Conservation (phyloP, 2,797 vertebrate genomes). For the Enteromius thamalakanensis region DNA sequence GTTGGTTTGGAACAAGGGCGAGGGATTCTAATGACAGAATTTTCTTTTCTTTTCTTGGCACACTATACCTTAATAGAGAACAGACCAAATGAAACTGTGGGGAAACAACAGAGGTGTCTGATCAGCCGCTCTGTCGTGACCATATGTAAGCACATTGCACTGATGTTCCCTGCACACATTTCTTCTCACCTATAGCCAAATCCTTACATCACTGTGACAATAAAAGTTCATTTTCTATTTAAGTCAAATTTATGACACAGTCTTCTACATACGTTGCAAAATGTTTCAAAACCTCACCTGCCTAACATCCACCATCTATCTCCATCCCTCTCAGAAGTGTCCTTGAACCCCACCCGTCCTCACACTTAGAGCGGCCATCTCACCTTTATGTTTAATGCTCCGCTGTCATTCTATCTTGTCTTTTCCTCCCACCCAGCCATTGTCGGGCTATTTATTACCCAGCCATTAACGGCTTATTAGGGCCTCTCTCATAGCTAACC, state of each 20-base stretch:
- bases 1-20: background rate
- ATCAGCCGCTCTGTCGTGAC: background rate
- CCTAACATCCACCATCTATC: background rate
- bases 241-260: background rate
- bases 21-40: background rate
- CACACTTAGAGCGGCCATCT: slow-evolving; percentile 69
- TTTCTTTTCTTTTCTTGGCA: background rate
- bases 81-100: background rate
- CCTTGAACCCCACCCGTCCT: slow-evolving; percentile 67
- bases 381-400: slow-evolving; percentile 78
- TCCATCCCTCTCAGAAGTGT: slow-evolving; percentile 34
- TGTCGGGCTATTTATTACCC: slow-evolving; percentile 77
- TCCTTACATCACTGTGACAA: background rate
- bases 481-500: slow-evolving; percentile 74
- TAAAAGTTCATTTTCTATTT: background rate
- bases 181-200: background rate
- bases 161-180: background rate
- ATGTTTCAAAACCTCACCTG: background rate
- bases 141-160: background rate
- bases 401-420: slow-evolving; percentile 65
- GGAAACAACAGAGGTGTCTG: background rate
- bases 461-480: slow-evolving; percentile 83
- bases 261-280: background rate
- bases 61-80: background rate
- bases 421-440: slow-evolving; percentile 60